phyloP scores from a whole-genome alignment of 2,113 vertebrate genomes.

The Odocoileus virginianus region DNA sequence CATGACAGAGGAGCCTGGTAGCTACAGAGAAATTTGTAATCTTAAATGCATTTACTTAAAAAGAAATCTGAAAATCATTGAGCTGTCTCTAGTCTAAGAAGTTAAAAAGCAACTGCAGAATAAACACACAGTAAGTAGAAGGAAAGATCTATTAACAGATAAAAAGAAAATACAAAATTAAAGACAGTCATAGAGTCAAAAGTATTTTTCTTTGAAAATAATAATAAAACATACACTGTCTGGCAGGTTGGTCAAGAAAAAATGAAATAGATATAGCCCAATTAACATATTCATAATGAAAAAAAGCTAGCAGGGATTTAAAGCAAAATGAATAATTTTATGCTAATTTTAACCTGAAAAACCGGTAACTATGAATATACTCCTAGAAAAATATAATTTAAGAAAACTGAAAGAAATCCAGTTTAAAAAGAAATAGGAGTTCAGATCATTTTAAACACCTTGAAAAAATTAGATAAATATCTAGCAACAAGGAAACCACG shows the following conservation, averaged over 20 bases:
- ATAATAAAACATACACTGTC: neutral
- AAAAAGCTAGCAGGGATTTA: neutral
- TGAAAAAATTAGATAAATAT: neutral
- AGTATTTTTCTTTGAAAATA: neutral
- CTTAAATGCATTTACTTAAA: neutral
- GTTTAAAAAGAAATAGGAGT: neutral
- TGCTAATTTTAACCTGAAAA: neutral
- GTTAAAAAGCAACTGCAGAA: neutral
- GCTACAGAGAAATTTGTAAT: neutral
- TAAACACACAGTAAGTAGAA: neutral
- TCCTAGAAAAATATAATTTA: neutral
- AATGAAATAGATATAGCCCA: neutral
- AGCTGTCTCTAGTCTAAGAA: neutral
- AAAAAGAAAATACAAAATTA: neutral
- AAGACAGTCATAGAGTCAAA: neutral
- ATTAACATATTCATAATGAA: neutral
- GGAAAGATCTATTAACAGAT: neutral
- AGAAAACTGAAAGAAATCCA: neutral
- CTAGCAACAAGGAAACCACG: neutral
- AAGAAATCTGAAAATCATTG: neutral
- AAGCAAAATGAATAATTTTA: neutral
- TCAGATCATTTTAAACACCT: neutral
- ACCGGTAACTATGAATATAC: neutral
- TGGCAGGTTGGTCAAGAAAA: neutral
- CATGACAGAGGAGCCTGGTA: neutral